phyloP scores from a whole-genome alignment of 2,888 invertebrate genomes.

The Stenichneumon culpator region DNA sequence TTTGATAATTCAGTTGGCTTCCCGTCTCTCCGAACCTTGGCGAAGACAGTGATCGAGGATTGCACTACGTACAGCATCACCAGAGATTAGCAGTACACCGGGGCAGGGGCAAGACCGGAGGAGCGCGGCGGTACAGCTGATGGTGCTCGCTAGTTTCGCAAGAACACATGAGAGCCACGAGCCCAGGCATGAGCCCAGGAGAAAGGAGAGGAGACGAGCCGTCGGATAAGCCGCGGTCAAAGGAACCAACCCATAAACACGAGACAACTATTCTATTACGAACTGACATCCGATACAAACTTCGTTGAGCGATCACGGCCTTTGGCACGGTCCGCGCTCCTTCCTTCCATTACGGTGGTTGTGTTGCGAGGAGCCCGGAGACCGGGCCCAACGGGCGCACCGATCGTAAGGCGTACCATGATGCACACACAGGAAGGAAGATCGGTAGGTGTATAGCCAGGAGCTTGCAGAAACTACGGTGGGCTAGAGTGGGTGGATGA shows the following conservation, averaged over 20 bases:
- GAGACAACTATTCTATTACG: constrained; percentile 83
- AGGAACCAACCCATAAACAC: constrained; percentile 79
- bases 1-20: constrained; percentile 64
- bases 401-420: constrained; percentile 61
- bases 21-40: constrained; percentile 17
- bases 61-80: constrained; percentile 18
- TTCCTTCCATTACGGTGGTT: constrained; percentile 64
- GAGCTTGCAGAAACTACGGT: constrained; percentile 33
- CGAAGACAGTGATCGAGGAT: constrained; percentile 66
- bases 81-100: constrained; percentile 39
- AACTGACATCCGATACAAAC: constrained; percentile 84
- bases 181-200: not conserved
- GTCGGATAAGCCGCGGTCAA: constrained; percentile 75
- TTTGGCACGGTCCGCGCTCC: constrained; percentile 75
- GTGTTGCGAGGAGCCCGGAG: not conserved
- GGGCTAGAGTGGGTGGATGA: constrained; percentile 63
- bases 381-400: constrained; percentile 39
- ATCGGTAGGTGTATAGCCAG: constrained; percentile 47
- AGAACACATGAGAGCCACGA: constrained; percentile 31
- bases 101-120: not conserved
- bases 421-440: constrained; percentile 57
- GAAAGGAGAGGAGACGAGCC: constrained; percentile 49
- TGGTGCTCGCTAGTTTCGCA: constrained; percentile 30
- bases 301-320: constrained; percentile 82
- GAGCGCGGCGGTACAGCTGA: constrained; percentile 23